Evolutionary conservation across 2,888 invertebrate species (phyloP), one percentile per base, ranked within the genome.

Genomic region (Aphelenchoides bicaudatus): DNA sequence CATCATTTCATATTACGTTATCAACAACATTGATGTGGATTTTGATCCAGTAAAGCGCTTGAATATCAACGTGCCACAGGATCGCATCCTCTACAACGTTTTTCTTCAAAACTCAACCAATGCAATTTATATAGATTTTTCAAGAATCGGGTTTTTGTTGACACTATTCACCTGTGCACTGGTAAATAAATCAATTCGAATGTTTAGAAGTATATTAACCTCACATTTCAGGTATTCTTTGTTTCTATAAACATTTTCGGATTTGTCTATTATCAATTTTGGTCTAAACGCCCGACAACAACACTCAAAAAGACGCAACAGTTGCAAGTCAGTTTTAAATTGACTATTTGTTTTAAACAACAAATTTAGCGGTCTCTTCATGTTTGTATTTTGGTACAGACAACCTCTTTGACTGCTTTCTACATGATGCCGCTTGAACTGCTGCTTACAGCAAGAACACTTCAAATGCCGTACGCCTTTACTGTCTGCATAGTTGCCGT

Each of bases 191-290:
- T 16, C 13, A 43, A 6, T 6, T n/a, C 43, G 6, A 43, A 6
- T n/a, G 21, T 43, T n/a, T 43, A 21, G 10, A 10, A 43, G 16
- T 34, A 10, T n/a, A 34, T 34, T 34, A 19, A n/a, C 10, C 25
- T 43, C 23, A n/a, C n/a, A 19, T n/a, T 43, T 43, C 43, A 43
- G 43, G 10, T 43, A 6, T 19, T n/a, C 43, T 21, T 43, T 19
- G 8, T 43, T 21, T 10, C 25, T 43, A 25, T 25, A n/a, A 43
- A 6, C 6, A 43, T 43, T 43, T 19, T n/a, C 8, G 43, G 43
- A 6, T 19, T 43, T 8, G 25, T n/a, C 6, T 43, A 43, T n/a
- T n/a, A n/a, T n/a, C n/a, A n/a, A n/a, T n/a, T 43, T 8, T 43
- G 43, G 10, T 6, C 25, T 8, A 19, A 43, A 43, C 10, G 23